Evolutionary conservation across 2,797 vertebrate species (phyloP).

Genomic region (Pangasius krempfi): DNA sequence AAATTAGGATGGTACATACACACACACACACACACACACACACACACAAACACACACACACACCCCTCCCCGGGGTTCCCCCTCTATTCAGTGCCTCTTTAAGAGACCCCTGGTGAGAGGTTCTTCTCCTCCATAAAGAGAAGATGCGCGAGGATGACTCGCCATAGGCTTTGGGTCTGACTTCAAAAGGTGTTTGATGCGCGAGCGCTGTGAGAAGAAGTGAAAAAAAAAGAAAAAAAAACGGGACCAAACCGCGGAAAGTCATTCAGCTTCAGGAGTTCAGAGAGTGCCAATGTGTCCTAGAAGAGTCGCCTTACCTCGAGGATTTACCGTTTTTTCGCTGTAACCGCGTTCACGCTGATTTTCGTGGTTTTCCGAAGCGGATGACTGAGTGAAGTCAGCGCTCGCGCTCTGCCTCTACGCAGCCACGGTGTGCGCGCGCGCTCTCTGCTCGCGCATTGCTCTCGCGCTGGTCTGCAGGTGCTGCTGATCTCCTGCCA

Average conservation of each 20-base stretch:
- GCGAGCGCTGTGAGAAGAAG: not conserved
- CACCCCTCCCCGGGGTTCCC: constrained; percentile 58
- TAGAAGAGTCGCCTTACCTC: constrained; percentile 1
- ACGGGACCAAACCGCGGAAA: not conserved
- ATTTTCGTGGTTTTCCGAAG: not conserved
- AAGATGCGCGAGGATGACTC: constrained; percentile 76
- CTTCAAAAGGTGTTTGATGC: constrained; percentile 64
- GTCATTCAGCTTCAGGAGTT: not conserved
- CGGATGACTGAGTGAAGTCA: constrained; percentile 37
- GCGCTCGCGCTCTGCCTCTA: not conserved
- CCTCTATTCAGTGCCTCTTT: constrained; percentile 70
- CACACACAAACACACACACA: constrained; percentile 47
- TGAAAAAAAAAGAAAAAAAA: too few species aligned
- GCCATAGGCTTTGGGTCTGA: constrained; percentile 67
- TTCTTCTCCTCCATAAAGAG: constrained; percentile 81
- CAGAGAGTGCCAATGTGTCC: not conserved
- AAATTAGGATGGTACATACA: constrained; percentile 50
- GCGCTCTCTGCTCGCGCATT: constrained; percentile 5
- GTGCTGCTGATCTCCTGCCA: constrained; percentile 62
- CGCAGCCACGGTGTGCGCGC: not conserved
- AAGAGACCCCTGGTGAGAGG: constrained; percentile 80
- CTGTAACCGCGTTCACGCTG: not conserved
- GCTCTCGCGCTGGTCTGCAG: constrained; percentile 63
- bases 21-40: constrained; percentile 45
- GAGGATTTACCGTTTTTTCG: constrained; percentile 49